Conservation (phyloP, 2,113 vertebrate genomes). For the Ctenodactylus gundi region DNA sequence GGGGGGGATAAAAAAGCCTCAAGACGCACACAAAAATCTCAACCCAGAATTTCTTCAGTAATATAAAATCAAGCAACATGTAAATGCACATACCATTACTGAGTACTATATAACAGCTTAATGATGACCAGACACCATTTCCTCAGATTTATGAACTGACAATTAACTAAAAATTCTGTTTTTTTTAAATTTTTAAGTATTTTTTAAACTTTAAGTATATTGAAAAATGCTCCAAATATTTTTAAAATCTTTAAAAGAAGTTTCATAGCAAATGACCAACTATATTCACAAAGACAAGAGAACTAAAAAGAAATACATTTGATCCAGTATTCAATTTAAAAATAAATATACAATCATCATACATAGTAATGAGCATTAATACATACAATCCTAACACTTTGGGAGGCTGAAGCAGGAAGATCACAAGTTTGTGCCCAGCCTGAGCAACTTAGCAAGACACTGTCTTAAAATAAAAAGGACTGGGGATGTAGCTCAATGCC, state of each 20-base stretch:
- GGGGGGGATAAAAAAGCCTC: too few relatives aligned
- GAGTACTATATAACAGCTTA: constrained; percentile 27
- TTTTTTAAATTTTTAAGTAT: constrained; percentile 49
- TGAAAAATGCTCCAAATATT: constrained; percentile 47
- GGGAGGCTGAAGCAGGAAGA: neutral
- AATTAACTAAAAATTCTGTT: constrained; percentile 52
- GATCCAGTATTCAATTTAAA: constrained; percentile 46
- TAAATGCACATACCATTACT: constrained; percentile 9
- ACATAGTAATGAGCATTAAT: too few relatives aligned
- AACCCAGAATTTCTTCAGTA: constrained; percentile 19
- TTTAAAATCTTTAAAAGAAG: constrained; percentile 31
- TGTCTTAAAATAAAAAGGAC: neutral
- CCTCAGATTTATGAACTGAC: constrained; percentile 16
- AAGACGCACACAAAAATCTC: constrained; percentile 2
- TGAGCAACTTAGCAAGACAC: neutral
- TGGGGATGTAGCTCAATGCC: neutral
- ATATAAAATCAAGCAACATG: constrained; percentile 55
- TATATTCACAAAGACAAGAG: constrained; percentile 27
- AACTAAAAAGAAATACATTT: constrained; percentile 38
- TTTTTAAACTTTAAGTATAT: constrained; percentile 38
- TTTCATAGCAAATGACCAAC: constrained; percentile 12
- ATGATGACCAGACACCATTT: constrained; percentile 40
- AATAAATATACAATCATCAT: neutral
- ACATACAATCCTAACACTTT: neutral
- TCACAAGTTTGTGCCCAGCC: neutral